phyloP scores from a whole-genome alignment of 2,888 invertebrate species.

The Eustalomyia histrio region DNA sequence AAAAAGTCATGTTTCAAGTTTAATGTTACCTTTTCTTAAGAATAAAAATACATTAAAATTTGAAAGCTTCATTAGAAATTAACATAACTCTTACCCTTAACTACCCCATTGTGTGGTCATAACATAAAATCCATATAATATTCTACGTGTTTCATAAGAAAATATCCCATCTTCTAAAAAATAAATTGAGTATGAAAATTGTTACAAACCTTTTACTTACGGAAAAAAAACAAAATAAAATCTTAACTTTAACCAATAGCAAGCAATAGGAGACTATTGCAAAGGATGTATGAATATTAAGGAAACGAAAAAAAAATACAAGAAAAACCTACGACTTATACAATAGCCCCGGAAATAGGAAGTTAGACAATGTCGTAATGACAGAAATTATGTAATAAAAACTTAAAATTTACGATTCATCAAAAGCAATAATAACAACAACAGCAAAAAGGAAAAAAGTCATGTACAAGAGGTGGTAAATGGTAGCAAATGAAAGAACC shows the following conservation, averaged over 20 bases:
- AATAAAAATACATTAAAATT: constrained; percentile 46
- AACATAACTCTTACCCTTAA: constrained; percentile 51
- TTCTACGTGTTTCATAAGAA: constrained; percentile 50
- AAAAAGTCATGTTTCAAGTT: constrained; percentile 14
- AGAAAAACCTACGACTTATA: neutral
- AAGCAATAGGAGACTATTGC: constrained; percentile 33
- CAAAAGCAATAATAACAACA: constrained; percentile 31
- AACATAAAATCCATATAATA: constrained; percentile 41
- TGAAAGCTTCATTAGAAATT: constrained; percentile 61
- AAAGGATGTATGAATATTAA: constrained; percentile 56
- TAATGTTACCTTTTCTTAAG: constrained; percentile 26
- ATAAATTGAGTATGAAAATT: constrained; percentile 53
- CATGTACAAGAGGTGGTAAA: constrained; percentile 14
- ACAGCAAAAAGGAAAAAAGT: neutral
- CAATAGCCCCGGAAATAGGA: constrained; percentile 53
- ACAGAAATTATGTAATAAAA: constrained; percentile 77
- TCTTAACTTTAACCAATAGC: constrained; percentile 26
- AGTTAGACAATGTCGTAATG: constrained; percentile 71
- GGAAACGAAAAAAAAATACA: constrained; percentile 14
- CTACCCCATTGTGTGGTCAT: constrained; percentile 24
- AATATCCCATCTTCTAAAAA: constrained; percentile 14
- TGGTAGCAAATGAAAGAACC: neutral
- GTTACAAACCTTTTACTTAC: constrained; percentile 51
- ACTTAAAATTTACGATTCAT: constrained; percentile 76
- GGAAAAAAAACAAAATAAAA: constrained; percentile 26